Conservation (phyloP, 2,113 vertebrate species). For the Furnarius figulus region DNA sequence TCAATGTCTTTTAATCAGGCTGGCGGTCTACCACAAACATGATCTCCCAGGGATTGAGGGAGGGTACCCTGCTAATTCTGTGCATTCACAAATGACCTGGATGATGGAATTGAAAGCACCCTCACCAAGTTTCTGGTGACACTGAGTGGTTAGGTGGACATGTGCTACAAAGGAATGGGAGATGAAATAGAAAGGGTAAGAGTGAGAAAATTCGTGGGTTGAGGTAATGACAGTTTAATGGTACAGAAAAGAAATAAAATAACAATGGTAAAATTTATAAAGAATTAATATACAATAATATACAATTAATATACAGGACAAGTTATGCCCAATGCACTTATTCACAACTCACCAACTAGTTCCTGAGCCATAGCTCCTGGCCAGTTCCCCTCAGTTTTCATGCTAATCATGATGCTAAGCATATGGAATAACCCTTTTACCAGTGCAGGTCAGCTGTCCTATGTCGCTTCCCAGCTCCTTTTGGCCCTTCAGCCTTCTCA, state of each 20-base stretch:
- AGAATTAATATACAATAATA: background rate
- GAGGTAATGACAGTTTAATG: background rate
- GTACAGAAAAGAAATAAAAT: background rate
- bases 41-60: background rate
- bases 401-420: no score
- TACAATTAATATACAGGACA: background rate
- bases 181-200: background rate
- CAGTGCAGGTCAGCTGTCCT: background rate
- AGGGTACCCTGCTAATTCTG: rapidly evolving
- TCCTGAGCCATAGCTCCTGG: background rate
- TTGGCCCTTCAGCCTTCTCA: background rate
- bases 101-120: background rate
- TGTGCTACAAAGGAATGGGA: rapidly evolving
- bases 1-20: background rate
- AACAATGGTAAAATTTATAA: rapidly evolving
- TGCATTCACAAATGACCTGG: background rate
- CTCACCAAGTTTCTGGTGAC: background rate
- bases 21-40: background rate
- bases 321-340: background rate
- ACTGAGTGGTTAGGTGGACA: rapidly evolving
- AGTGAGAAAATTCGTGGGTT: background rate
- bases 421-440: background rate
- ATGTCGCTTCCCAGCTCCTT: background rate
- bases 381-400: background rate
- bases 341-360: background rate